Percentiles rank a stretch among this genome's conserved stretches.
These are phyloP conservation scores for Neuroterus valhalla DNA, from an alignment of 1,140 invertebrate species.

Conservation along the genomic window DNA sequence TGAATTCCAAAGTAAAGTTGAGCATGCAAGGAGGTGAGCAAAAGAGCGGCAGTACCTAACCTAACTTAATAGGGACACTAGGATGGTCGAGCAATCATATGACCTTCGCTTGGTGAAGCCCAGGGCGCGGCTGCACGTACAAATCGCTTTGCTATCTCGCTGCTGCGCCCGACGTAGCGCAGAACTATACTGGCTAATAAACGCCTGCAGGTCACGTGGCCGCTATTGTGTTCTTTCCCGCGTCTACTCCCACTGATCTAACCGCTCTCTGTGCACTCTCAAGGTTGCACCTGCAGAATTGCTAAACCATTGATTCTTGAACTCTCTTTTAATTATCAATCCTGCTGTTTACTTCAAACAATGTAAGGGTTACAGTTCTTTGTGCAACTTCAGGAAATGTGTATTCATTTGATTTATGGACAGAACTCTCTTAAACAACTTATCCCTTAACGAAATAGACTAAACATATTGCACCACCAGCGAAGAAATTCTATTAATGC, in stretches of 20 bases:
- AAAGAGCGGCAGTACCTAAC: constrained; percentile 49
- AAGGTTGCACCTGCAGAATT: constrained; percentile 46
- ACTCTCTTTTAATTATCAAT: neutral
- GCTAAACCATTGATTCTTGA: no score
- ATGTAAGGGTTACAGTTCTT: no score
- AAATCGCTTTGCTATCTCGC: constrained; percentile 28
- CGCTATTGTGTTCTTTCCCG: constrained; percentile 53
- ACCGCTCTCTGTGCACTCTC: constrained; percentile 49
- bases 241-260: constrained; percentile 55
- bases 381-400: no score
- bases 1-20: constrained; percentile 61
- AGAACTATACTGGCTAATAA: constrained; percentile 51
- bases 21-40: constrained; percentile 51
- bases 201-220: constrained; percentile 55
- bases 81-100: constrained; percentile 51
- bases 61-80: constrained; percentile 50
- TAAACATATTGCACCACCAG: no score
- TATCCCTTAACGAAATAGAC: no score
- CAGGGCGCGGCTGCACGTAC: constrained; percentile 7
- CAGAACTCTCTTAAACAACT: no score
- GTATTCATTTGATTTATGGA: no score
- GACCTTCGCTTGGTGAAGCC: constrained; percentile 48
- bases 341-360: no score
- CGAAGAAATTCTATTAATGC: no score
- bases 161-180: constrained; percentile 33